These are phyloP conservation scores for Monochamus saltuarius DNA, from an alignment of 1,140 invertebrate species.

Conservation along the genomic window DNA sequence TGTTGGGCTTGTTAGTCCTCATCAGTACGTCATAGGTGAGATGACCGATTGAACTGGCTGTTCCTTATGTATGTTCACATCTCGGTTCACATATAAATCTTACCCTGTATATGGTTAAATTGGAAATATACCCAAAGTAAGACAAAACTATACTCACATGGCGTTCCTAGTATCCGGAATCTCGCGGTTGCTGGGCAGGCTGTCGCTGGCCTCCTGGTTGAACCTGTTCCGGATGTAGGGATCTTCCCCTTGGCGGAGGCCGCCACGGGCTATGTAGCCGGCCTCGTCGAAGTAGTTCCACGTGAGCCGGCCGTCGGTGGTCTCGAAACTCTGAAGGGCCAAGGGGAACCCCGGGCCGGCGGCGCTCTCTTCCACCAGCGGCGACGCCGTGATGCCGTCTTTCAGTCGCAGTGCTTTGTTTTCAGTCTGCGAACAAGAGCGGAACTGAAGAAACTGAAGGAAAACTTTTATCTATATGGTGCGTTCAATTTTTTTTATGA, in stretches of 20 bases:
- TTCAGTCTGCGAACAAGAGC: constrained; percentile 58
- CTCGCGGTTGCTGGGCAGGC: constrained; percentile 80
- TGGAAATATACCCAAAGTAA: too few relatives aligned
- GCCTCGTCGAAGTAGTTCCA: constrained; percentile 87
- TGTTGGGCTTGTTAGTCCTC: too few relatives aligned
- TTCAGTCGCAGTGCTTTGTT: constrained; percentile 72
- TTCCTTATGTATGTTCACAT: too few relatives aligned
- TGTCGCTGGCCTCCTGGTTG: constrained; percentile 95
- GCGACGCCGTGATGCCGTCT: constrained; percentile 52
- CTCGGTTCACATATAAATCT: too few relatives aligned
- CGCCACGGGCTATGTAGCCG: constrained; percentile 81
- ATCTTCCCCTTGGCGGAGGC: constrained; percentile 76
- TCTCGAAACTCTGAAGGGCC: constrained; percentile 50
- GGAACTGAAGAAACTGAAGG: too few relatives aligned
- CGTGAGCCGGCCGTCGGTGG: constrained; percentile 57
- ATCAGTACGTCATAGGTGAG: too few relatives aligned
- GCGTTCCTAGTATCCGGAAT: constrained; percentile 92
- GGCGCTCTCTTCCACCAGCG: constrained; percentile 43
- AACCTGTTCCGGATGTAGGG: constrained; percentile 92
- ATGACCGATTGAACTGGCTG: not conserved
- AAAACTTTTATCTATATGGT: too few relatives aligned
- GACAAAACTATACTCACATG: constrained; percentile 70
- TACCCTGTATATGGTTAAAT: too few relatives aligned
- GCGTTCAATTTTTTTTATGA: too few relatives aligned
- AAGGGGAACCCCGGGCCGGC: constrained; percentile 48